These are phyloP conservation scores for Sycophaga agraensis DNA, from an alignment of 1,140 invertebrate species.

Conservation along the genomic window DNA sequence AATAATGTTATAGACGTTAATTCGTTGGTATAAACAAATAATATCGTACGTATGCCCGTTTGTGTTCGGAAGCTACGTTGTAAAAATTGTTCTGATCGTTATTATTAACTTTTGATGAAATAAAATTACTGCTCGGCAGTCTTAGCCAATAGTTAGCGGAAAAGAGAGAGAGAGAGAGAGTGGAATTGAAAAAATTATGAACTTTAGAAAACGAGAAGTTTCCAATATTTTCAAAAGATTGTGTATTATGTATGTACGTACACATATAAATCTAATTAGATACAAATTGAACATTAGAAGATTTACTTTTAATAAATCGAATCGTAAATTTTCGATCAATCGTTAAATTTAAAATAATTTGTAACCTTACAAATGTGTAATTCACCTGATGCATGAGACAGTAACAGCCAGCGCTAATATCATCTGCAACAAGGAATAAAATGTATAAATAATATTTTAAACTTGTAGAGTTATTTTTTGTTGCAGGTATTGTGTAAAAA, in stretches of 20 bases:
- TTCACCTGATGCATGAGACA: no score
- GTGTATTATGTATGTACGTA: slow-evolving; percentile 12
- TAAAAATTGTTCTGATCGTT: neutral
- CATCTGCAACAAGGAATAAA: no score
- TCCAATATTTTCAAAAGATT: slow-evolving; percentile 16
- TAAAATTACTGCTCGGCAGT: neutral
- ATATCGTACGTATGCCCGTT: neutral
- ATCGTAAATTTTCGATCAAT: slow-evolving; percentile 42
- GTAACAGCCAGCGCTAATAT: no score
- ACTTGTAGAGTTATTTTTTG: no score
- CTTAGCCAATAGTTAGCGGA: neutral
- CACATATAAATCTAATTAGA: slow-evolving; percentile 47
- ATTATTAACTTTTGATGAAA: neutral
- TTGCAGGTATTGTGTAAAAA: no score
- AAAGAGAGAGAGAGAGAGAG: neutral
- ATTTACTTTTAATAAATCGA: slow-evolving; percentile 26
- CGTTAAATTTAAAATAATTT: neutral
- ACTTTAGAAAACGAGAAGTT: neutral
- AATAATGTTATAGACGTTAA: slow-evolving; percentile 8
- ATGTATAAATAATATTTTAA: no score
- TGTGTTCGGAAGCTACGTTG: neutral
- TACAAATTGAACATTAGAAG: slow-evolving; percentile 48
- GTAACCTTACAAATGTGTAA: neutral
- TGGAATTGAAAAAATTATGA: neutral
- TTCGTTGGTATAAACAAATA: neutral